Conservation (phyloP, 2,113 vertebrate species). For the Lycaon pictus region DNA sequence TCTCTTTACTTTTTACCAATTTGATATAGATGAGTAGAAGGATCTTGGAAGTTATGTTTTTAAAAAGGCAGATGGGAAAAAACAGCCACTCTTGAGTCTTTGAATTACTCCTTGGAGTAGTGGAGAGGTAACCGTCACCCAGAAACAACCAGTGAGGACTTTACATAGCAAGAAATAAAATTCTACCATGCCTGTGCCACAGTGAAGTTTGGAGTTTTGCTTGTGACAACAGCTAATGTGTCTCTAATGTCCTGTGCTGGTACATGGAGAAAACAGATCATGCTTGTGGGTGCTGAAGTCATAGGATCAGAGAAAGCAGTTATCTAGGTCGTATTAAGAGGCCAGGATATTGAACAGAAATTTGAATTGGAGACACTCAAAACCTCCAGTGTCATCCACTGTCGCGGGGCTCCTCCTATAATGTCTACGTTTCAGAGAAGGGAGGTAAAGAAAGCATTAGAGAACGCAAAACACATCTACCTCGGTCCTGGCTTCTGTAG, state of each 20-base stretch:
- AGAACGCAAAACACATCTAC: background rate
- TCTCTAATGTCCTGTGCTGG: background rate
- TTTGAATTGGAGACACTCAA: background rate
- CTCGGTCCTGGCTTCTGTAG: background rate
- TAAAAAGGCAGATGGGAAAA: background rate
- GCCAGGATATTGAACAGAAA: background rate
- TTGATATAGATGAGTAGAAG: background rate
- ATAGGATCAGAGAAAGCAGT: background rate
- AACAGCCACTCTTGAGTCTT: background rate
- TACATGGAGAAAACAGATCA: background rate
- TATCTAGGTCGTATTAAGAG: background rate
- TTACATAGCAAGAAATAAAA: background rate
- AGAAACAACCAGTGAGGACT: background rate
- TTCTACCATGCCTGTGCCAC: background rate
- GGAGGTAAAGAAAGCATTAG: background rate
- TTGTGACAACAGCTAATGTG: background rate
- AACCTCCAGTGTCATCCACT: background rate
- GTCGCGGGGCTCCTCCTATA: background rate
- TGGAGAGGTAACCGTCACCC: background rate
- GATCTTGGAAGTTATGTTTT: background rate
- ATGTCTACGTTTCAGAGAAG: background rate
- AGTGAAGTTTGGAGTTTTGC: too few relatives aligned
- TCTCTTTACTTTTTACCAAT: constrained; percentile 18
- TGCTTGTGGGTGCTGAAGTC: background rate
- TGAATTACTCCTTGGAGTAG: background rate